These are phyloP conservation scores for Tragelaphus eurycerus DNA, from an alignment of 2,797 vertebrate genomes.

Conservation along the genomic window DNA sequence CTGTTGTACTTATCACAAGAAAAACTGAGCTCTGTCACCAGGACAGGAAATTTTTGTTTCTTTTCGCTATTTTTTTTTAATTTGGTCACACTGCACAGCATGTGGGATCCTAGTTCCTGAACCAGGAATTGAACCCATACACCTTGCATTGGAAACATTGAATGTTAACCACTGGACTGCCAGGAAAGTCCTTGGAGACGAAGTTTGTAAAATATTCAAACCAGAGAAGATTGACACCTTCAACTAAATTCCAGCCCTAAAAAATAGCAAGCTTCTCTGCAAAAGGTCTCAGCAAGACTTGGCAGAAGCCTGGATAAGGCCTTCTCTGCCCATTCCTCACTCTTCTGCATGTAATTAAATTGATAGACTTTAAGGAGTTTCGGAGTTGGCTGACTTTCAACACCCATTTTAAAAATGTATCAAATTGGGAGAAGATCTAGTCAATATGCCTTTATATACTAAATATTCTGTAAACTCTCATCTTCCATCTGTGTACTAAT, in stretches of 20 bases:
- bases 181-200: background rate
- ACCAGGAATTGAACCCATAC: background rate
- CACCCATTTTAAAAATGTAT: background rate
- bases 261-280: background rate
- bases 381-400: background rate
- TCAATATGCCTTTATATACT: background rate
- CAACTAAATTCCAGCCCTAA: background rate
- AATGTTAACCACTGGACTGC: background rate
- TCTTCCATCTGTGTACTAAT: background rate
- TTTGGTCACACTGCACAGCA: background rate
- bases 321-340: background rate
- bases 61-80: background rate
- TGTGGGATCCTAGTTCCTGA: background rate
- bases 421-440: background rate
- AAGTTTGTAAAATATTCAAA: background rate
- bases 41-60: background rate
- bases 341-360: background rate
- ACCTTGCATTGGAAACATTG: background rate
- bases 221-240: background rate
- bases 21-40: background rate
- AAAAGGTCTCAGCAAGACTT: background rate
- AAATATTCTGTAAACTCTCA: background rate
- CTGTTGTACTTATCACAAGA: background rate
- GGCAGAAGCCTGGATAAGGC: background rate
- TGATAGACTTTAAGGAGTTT: background rate